Conservation (phyloP, 2,888 invertebrate genomes). For the Eucriotettix oculatus region DNA sequence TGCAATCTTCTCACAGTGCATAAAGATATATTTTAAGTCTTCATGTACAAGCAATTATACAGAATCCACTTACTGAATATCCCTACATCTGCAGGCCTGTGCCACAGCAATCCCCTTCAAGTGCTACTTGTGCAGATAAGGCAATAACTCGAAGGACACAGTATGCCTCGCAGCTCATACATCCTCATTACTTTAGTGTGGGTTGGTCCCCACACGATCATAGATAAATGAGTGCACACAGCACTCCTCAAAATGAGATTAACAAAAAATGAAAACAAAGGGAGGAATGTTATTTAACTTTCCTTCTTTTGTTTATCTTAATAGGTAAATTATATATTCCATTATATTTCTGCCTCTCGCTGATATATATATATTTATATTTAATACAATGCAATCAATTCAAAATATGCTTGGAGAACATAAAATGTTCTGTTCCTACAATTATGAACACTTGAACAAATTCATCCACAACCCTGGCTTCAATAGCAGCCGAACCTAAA, state of each 20-base stretch:
- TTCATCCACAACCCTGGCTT: constrained; percentile 13
- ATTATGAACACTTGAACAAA: constrained; percentile 18
- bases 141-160: constrained; percentile 12
- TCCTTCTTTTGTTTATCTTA: constrained; percentile 2
- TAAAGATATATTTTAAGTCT: constrained; percentile 61
- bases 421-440: constrained; percentile 15
- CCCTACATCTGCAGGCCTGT: constrained; percentile 21
- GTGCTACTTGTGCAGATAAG: constrained; percentile 14
- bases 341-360: constrained; percentile 1
- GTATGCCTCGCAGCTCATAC: constrained; percentile 6
- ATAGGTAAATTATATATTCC: neutral
- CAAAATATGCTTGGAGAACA: constrained; percentile 7
- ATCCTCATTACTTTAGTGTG: neutral
- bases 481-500: constrained; percentile 6
- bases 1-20: constrained; percentile 35
- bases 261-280: constrained; percentile 7
- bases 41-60: constrained; percentile 59
- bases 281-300: constrained; percentile 8
- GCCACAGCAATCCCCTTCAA: constrained; percentile 7
- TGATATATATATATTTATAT: neutral
- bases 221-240: constrained; percentile 2
- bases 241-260: constrained; percentile 7
- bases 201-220: neutral
- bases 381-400: constrained; percentile 1
- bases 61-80: constrained; percentile 36